These are phyloP conservation scores for Aleiodes sp. DNA, from an alignment of 1,140 invertebrate species.

Conservation along the genomic window DNA sequence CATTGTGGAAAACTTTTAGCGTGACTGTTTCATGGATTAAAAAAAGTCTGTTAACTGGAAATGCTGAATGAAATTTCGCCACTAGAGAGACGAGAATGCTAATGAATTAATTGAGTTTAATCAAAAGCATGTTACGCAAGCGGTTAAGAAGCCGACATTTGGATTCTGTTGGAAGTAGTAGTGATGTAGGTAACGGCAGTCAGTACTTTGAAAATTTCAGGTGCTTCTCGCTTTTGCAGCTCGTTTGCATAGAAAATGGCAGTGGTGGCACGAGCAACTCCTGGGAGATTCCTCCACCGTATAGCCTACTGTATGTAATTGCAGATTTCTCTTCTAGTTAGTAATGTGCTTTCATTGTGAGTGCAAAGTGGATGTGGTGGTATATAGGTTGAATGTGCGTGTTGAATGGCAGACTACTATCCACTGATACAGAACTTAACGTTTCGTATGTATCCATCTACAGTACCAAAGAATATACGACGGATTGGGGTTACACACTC, in stretches of 20 bases:
- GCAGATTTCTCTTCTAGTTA: neutral
- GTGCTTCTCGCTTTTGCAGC: neutral
- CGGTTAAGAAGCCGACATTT: no score
- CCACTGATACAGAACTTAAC: neutral
- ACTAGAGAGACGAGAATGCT: no score
- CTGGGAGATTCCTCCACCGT: neutral
- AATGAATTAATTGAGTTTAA: no score
- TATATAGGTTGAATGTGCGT: neutral
- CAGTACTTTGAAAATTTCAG: neutral
- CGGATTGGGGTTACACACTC: constrained; percentile 1
- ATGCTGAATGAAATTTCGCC: no score
- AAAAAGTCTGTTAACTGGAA: no score
- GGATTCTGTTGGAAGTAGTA: no score
- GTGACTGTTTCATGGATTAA: no score
- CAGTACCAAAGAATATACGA: constrained; percentile 2
- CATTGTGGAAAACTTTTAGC: no score
- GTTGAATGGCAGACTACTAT: neutral
- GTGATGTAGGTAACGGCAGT: no score
- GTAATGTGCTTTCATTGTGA: neutral
- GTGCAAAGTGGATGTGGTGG: neutral
- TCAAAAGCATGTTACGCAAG: no score
- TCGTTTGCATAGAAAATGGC: constrained; percentile 10
- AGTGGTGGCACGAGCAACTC: neutral
- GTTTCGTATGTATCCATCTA: neutral
- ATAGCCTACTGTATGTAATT: neutral